These are phyloP conservation scores for Hydrozoanthus tunicans DNA, from an alignment of 64 coral and sea anemone genomes.

Conservation along the genomic window DNA sequence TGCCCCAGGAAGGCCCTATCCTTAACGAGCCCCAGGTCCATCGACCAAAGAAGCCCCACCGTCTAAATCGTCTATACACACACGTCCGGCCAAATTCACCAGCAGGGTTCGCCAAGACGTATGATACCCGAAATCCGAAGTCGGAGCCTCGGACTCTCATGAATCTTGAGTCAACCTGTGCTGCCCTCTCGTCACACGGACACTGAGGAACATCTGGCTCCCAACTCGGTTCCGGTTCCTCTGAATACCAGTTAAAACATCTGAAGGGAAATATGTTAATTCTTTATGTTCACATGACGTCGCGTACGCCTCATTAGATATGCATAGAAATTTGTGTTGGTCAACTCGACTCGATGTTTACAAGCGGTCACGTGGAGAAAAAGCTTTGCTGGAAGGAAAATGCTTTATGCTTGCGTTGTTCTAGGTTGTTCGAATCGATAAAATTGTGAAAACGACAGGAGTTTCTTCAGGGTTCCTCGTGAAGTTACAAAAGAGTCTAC, in stretches of 20 bases:
- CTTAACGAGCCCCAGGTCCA: neutral
- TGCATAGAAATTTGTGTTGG: too few relatives aligned
- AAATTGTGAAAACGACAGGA: too few relatives aligned
- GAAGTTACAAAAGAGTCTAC: too few relatives aligned
- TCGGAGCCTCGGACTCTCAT: neutral
- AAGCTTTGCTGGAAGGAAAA: too few relatives aligned
- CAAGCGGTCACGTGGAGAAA: too few relatives aligned
- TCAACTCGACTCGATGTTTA: too few relatives aligned
- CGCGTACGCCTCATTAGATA: too few relatives aligned
- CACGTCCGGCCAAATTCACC: neutral
- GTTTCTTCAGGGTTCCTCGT: too few relatives aligned
- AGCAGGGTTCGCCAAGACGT: neutral
- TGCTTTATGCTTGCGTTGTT: too few relatives aligned
- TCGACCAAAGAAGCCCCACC: neutral
- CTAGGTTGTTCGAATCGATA: too few relatives aligned
- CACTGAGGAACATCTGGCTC: neutral
- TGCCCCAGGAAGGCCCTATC: neutral
- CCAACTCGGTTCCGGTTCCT: conserved; percentile 17
- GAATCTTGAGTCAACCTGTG: neutral
- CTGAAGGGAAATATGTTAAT: neutral
- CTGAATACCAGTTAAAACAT: conserved; percentile 22
- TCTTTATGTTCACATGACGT: too few relatives aligned
- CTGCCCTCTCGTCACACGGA: conserved; percentile 5
- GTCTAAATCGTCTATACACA: neutral
- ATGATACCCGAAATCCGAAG: neutral